Evolutionary conservation across 1,140 invertebrate species (phyloP), one percentile per base, ranked within the genome.

Genomic region (Bombus polaris): DNA sequence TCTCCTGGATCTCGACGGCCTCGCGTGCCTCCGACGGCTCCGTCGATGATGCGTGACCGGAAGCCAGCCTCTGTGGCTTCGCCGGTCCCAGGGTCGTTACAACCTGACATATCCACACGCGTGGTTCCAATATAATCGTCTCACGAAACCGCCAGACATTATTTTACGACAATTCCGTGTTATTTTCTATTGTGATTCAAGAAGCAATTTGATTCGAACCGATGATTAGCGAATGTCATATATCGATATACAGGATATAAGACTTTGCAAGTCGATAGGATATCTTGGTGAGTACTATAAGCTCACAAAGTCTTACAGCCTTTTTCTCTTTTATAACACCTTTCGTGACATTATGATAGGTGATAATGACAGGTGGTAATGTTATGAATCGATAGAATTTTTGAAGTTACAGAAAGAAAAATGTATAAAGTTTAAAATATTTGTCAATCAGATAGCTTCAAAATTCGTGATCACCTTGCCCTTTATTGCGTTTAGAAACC

Each of bases 71-170:
- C 92, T 97, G 97, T 13, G 97, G 97, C 93, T 97, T 97, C 75
- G 96, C 96, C 84, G 97, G 97, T 71, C 97, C 97, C 93, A 97
- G 95, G 83, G 96, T 96, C 78, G 97, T 97, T 97, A 97, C 96
- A 96, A 98, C 97, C 97, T 97, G 93, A 89, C 83, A 92, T 88
- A 83, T 73, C 72, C 89, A 88, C 75, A 88, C 85, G 85, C 86
- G 83, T 85, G 37, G 73, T 81, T 74, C 83, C 71, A 85, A 70
- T 85, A 59, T 84, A 84, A 71, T 78, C 82, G 80, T 82, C 62
- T 82, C 42, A 74, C 35, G 22, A n/a, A 59, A 8, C 42, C 18
- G 25, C 28, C 53, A 25, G 3, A 9, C n/a, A 74, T 42, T 73
- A 6, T 76, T 39, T 59, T 35, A 53, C 57, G 37, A 39, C 57